Conservation (phyloP, 2,113 vertebrate species). For the Grammomys surdaster region DNA sequence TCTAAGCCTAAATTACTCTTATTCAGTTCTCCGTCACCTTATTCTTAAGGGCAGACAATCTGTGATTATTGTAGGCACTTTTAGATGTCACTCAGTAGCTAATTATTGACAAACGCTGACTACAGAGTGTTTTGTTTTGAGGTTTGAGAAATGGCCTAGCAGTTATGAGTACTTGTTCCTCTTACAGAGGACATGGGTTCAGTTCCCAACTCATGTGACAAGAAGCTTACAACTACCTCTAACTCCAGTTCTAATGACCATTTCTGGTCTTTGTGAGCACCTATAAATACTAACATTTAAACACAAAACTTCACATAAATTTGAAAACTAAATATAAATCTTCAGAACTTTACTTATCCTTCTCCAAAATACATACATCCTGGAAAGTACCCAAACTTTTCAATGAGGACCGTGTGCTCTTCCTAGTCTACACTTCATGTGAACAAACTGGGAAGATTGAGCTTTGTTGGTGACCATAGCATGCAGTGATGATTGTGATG, state of each 20-base stretch:
- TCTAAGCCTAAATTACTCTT: neutral
- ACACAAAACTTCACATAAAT: neutral
- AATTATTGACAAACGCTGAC: neutral
- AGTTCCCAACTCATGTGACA: neutral
- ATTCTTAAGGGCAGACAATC: neutral
- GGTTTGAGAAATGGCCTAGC: neutral
- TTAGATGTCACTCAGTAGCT: neutral
- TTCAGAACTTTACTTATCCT: neutral
- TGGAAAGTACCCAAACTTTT: neutral
- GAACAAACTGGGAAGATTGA: neutral
- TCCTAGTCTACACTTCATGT: accelerated
- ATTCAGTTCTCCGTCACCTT: neutral
- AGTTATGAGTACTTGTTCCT: neutral
- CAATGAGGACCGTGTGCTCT: neutral
- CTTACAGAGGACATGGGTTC: neutral
- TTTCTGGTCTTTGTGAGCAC: neutral
- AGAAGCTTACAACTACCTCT: too few species aligned
- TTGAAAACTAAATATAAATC: neutral
- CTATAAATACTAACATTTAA: neutral
- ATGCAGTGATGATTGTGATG: too few species aligned
- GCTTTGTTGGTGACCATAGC: neutral
- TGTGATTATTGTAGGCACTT: neutral
- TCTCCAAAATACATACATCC: neutral
- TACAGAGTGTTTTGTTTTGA: neutral
- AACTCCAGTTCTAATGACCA: neutral